Conservation (phyloP, 2,797 vertebrate species). For the Muscicapa comitata region DNA sequence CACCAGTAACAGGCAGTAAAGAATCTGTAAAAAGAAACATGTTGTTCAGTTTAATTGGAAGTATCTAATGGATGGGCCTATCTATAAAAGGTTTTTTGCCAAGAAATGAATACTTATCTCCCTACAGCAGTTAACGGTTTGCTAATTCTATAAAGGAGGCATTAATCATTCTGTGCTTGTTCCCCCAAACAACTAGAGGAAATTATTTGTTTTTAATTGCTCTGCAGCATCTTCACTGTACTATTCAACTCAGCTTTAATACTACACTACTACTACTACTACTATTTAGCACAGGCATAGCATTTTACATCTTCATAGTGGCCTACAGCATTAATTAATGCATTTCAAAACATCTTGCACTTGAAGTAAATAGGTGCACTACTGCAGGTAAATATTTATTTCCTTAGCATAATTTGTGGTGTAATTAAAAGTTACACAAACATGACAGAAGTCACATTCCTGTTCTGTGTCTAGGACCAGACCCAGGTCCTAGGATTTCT, state of each 20-base stretch:
- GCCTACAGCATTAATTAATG: not conserved
- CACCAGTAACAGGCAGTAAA: not conserved
- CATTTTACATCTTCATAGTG: not conserved
- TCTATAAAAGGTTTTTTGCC: not conserved
- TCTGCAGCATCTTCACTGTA: not conserved
- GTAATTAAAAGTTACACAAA: not conserved
- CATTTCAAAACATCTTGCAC: not conserved
- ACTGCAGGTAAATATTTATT: not conserved
- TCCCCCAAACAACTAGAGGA: not conserved
- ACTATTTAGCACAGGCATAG: not conserved
- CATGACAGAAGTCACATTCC: not conserved
- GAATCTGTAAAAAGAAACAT: not conserved
- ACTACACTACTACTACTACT: not conserved
- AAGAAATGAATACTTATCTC: not conserved
- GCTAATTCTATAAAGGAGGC: not conserved
- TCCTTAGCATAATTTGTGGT: not conserved
- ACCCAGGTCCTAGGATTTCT: not conserved
- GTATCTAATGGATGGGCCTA: not conserved
- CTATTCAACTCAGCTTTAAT: not conserved
- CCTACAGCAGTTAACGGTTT: not conserved
- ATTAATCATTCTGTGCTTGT: not conserved
- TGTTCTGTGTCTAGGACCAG: not conserved
- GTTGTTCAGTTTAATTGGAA: not conserved
- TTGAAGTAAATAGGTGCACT: not conserved
- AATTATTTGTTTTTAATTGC: constrained; percentile 31